These are phyloP conservation scores for Gallinago paraguaiae DNA, from an alignment of 2,113 vertebrate genomes.

Conservation along the genomic window DNA sequence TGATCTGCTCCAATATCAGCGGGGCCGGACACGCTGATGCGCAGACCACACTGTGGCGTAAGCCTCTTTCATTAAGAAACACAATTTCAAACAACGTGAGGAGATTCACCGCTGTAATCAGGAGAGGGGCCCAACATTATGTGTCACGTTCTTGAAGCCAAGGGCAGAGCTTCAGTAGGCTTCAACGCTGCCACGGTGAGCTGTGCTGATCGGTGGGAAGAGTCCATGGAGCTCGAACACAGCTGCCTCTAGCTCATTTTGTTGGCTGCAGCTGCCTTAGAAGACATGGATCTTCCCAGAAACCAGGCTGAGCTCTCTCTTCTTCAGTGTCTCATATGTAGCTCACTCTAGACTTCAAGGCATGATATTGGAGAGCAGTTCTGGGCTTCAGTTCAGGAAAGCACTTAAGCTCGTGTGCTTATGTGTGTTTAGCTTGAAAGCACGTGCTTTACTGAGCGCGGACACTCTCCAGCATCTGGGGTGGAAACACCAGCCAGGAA, in stretches of 20 bases:
- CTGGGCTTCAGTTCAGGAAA: conserved; percentile 24
- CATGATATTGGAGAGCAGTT: not conserved
- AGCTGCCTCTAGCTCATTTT: not conserved
- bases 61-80: not conserved
- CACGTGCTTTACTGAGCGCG: not conserved
- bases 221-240: not conserved
- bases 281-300: not conserved
- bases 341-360: not conserved
- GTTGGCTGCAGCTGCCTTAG: not conserved
- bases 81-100: not conserved
- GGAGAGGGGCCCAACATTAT: not conserved
- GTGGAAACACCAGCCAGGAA: not conserved
- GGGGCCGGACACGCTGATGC: rapidly evolving
- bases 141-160: not conserved
- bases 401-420: not conserved
- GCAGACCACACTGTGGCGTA: not conserved
- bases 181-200: not conserved
- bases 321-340: not conserved
- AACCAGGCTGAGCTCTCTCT: not conserved
- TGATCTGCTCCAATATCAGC: not conserved
- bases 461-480: conserved; percentile 18
- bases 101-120: not conserved
- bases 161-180: not conserved
- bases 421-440: conserved; percentile 8
- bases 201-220: rapidly evolving